These are phyloP conservation scores for Himalopsyche anomala DNA, from an alignment of 2,888 invertebrate species.

Conservation along the genomic window DNA sequence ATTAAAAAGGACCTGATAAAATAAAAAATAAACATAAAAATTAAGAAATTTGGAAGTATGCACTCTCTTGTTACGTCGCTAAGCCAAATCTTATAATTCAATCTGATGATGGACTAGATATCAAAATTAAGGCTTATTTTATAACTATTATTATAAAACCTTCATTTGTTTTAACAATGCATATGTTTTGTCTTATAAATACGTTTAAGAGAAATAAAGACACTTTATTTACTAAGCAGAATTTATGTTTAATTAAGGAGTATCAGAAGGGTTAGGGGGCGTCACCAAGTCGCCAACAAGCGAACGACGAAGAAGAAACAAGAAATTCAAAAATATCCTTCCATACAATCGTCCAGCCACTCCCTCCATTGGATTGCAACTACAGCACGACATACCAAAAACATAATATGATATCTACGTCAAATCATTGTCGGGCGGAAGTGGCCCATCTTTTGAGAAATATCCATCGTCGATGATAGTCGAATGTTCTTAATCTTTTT, in stretches of 20 bases:
- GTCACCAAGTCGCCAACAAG: conserved; percentile 34
- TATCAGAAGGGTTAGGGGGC: conserved; percentile 28
- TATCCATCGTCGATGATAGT: background rate
- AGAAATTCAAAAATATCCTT: conserved; percentile 32
- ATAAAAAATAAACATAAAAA: no score
- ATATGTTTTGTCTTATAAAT: no score
- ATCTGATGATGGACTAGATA: no score
- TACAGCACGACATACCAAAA: background rate
- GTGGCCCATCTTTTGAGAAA: conserved; percentile 18
- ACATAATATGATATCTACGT: conserved; percentile 7
- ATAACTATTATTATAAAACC: no score
- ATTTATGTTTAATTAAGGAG: conserved; percentile 14
- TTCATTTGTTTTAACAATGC: no score
- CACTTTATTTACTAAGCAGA: background rate
- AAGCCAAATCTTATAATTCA: no score
- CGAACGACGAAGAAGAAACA: conserved; percentile 31
- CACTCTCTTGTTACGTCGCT: no score
- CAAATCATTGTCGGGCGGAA: conserved; percentile 23
- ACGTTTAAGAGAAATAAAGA: no score
- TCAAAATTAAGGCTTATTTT: no score
- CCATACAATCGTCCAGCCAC: conserved; percentile 42
- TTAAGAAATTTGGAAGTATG: no score
- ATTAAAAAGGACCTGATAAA: no score
- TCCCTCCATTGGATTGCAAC: conserved; percentile 43
- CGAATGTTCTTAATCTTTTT: background rate